phyloP scores from a whole-genome alignment of 2,888 invertebrate genomes.

The Trichacis sp. region DNA sequence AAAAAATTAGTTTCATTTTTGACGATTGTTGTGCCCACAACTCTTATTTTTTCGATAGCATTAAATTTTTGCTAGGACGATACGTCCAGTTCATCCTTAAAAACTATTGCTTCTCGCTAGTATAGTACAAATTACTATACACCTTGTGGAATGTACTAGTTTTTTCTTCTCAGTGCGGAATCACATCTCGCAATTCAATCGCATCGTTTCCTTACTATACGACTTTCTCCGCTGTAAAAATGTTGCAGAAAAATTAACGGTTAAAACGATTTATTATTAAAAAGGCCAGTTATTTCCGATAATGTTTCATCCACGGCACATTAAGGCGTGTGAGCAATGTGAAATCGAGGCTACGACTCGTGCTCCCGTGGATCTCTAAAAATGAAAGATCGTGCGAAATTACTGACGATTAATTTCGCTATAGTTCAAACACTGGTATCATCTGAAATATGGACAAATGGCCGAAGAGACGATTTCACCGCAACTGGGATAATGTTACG shows the following conservation, averaged over 20 bases:
- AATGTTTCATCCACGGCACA: constrained; percentile 1
- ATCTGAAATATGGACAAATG: constrained; percentile 35
- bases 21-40: too few species aligned
- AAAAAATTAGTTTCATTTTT: too few species aligned
- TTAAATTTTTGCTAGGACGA: too few species aligned
- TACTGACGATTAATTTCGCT: constrained; percentile 6
- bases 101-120: too few species aligned
- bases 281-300: background rate
- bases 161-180: too few species aligned
- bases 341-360: constrained; percentile 6
- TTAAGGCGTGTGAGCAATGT: constrained; percentile 1
- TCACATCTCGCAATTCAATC: too few species aligned
- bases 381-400: constrained; percentile 13
- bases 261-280: background rate
- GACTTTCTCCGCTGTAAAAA: background rate
- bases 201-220: too few species aligned
- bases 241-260: background rate
- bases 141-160: too few species aligned
- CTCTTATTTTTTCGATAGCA: too few species aligned
- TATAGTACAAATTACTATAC: too few species aligned
- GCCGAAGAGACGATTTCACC: constrained; percentile 56
- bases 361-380: constrained; percentile 2
- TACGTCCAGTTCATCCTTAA: too few species aligned
- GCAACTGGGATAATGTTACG: constrained; percentile 60
- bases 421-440: constrained; percentile 17